A percentile compares a stretch with the other conserved stretches of the same genome.
phyloP scores from a whole-genome alignment of 1,140 invertebrate genomes.

The Tetraneura akinire region DNA sequence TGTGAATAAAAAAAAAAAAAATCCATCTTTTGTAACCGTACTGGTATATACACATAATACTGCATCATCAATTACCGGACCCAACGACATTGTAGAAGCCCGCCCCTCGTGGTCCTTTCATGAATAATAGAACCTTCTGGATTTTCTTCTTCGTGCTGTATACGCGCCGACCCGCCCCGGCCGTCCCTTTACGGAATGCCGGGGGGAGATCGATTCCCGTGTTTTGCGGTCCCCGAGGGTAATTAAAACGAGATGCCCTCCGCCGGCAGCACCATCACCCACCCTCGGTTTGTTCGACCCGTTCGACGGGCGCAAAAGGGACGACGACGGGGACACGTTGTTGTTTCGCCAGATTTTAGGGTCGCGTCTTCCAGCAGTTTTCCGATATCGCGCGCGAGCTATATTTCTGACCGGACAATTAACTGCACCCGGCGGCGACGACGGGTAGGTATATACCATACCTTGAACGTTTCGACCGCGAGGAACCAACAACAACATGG shows the following conservation, averaged over 20 bases:
- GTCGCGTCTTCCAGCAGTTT: not conserved
- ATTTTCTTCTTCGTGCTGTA: conserved; percentile 40
- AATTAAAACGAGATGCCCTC: conserved; percentile 41
- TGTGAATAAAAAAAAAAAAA: conserved; percentile 21
- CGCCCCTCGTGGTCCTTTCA: not conserved
- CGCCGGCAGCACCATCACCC: not conserved
- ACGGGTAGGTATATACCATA: too few species aligned
- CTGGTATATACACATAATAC: too few species aligned
- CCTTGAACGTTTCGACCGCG: conserved; percentile 25
- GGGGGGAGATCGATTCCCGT: conserved; percentile 15
- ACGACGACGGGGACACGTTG: conserved; percentile 10
- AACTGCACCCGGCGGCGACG: conserved; percentile 34
- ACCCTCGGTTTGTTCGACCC: conserved; percentile 2
- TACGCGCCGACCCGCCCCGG: too few species aligned
- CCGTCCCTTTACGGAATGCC: not conserved
- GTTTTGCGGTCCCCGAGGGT: conserved; percentile 32
- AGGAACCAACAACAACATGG: not conserved
- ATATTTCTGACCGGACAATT: conserved; percentile 27
- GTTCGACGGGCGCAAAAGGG: not conserved
- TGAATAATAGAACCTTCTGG: conserved; percentile 47
- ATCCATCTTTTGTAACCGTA: conserved; percentile 38
- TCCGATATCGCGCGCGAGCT: not conserved
- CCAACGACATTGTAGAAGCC: conserved; percentile 23
- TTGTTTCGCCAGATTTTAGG: conserved; percentile 38
- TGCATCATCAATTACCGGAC: conserved; percentile 51